phyloP scores from a whole-genome alignment of 2,888 invertebrate species.

The Hirtodrosophila alboralis region DNA sequence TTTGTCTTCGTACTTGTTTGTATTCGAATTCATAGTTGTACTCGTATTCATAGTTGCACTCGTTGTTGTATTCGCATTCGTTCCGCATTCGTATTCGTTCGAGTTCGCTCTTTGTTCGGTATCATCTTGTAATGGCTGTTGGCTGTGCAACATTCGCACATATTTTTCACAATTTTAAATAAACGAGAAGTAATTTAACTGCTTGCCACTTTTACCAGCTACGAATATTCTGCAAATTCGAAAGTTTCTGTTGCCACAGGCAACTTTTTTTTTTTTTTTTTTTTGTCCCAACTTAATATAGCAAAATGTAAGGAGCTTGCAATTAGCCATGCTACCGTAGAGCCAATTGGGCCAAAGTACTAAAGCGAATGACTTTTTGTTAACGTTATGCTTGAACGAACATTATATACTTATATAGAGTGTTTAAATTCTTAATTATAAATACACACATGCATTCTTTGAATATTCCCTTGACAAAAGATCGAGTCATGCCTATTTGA shows the following conservation, averaged over 20 bases:
- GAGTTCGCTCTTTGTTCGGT: conserved; percentile 45
- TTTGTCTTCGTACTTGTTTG: conserved; percentile 25
- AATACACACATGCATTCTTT: too few species aligned
- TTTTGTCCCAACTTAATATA: conserved; percentile 11
- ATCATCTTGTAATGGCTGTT: conserved; percentile 67
- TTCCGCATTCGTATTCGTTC: conserved; percentile 28
- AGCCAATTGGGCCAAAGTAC: conserved; percentile 18
- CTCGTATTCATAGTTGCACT: conserved; percentile 4
- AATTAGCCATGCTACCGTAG: conserved; percentile 57
- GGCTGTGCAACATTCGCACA: conserved; percentile 67
- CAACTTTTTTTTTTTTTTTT: conserved; percentile 22
- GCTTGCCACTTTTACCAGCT: conserved; percentile 53
- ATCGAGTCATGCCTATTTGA: too few species aligned
- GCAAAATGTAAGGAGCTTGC: conserved; percentile 62
- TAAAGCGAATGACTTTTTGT: neutral
- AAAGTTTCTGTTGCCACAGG: conserved; percentile 50
- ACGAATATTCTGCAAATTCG: conserved; percentile 38
- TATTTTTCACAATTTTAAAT: conserved; percentile 78
- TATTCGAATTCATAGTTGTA: conserved; percentile 6
- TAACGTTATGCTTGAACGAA: too few species aligned
- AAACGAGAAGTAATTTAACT: conserved; percentile 79
- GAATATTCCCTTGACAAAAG: too few species aligned
- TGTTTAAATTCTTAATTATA: too few species aligned
- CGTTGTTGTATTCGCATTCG: conserved; percentile 22
- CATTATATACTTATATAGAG: neutral